These are phyloP conservation scores for Myiothlypis coronata DNA, from an alignment of 2,797 vertebrate species.

Conservation along the genomic window DNA sequence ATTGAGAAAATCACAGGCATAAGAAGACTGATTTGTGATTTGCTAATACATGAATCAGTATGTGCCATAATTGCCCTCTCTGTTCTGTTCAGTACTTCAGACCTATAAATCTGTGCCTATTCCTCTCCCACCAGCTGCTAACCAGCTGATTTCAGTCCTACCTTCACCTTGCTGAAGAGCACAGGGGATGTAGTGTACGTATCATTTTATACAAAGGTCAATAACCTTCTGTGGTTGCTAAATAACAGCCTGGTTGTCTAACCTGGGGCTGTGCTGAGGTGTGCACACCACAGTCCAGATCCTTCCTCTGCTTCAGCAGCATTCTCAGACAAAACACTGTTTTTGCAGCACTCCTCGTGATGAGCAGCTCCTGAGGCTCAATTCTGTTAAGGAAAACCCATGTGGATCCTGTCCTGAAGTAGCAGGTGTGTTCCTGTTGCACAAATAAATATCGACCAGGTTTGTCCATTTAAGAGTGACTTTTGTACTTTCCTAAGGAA, in stretches of 20 bases:
- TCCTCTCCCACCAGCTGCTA: neutral
- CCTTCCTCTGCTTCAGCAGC: neutral
- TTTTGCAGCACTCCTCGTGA: accelerated
- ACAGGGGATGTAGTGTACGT: neutral
- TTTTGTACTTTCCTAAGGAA: neutral
- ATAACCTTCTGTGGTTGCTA: neutral
- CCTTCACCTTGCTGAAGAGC: constrained; percentile 4
- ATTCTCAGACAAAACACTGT: neutral
- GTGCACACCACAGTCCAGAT: neutral
- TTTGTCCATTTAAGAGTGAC: neutral
- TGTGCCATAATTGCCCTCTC: neutral
- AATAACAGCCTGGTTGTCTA: neutral
- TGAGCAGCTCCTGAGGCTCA: neutral
- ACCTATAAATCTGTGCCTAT: neutral
- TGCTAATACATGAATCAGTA: neutral
- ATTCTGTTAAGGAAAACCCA: neutral
- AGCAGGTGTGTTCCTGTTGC: neutral
- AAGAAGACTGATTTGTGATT: neutral
- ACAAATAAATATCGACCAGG: neutral
- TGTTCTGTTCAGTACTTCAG: neutral
- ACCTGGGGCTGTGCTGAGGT: neutral
- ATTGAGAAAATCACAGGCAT: neutral
- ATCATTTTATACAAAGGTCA: neutral
- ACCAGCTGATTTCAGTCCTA: neutral
- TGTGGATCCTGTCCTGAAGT: neutral